phyloP scores from a whole-genome alignment of 2,797 vertebrate genomes.

The Onychomys arenicola region DNA sequence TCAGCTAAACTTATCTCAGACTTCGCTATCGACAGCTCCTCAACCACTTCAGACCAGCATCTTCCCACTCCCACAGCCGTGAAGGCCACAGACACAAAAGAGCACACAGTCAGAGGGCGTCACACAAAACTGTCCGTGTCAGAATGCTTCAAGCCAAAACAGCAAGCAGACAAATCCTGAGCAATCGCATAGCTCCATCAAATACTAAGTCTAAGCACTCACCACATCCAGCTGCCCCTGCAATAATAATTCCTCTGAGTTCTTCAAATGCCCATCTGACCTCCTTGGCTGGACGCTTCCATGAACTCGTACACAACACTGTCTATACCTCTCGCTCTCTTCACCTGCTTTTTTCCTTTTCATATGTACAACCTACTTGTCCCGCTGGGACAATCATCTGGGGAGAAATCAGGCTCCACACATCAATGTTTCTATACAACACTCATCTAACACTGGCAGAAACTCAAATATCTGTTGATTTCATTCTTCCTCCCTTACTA shows the following conservation, averaged over 20 bases:
- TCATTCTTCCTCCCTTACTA: not conserved
- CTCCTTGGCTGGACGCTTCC: not conserved
- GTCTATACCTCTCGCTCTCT: not conserved
- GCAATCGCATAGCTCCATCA: not conserved
- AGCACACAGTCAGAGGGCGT: not conserved
- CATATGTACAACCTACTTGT: not conserved
- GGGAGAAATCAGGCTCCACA: not conserved
- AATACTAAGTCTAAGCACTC: not conserved
- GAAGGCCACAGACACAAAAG: not conserved
- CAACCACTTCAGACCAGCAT: not conserved
- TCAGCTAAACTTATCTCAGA: not conserved
- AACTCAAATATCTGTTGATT: constrained; percentile 19
- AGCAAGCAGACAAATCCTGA: not conserved
- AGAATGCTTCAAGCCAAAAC: not conserved
- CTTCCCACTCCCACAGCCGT: not conserved
- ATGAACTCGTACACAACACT: not conserved
- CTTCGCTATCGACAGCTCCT: not conserved
- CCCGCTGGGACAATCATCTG: not conserved
- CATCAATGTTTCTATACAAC: not conserved
- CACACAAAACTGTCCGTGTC: not conserved
- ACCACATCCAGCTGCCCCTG: not conserved
- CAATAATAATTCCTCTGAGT: constrained; percentile 41
- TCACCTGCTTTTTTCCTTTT: not conserved
- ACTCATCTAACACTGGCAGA: not conserved
- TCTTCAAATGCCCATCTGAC: not conserved